Evolutionary conservation across 2,113 vertebrate species (phyloP).

Genomic region (Shinisaurus crocodilurus): DNA sequence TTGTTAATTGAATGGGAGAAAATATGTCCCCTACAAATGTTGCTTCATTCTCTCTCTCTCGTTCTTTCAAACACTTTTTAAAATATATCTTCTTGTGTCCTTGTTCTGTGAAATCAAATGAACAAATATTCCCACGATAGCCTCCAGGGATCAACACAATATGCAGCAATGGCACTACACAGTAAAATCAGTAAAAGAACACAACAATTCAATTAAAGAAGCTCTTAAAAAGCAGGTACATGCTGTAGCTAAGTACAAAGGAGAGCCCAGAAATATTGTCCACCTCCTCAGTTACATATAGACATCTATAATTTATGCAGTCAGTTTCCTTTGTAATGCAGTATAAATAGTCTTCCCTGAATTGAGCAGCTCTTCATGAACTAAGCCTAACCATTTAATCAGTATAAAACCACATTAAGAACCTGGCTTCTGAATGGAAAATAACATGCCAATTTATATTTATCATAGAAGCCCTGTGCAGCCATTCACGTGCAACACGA

Average conservation of each 20-base stretch:
- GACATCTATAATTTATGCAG: background rate
- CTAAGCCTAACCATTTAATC: background rate
- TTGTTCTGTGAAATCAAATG: slow-evolving; percentile 42
- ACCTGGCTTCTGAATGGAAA: background rate
- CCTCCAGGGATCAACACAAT: slow-evolving; percentile 21
- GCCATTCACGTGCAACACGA: no score
- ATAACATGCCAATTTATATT: background rate
- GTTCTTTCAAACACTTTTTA: background rate
- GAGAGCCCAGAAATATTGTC: slow-evolving; percentile 15
- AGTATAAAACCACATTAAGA: background rate
- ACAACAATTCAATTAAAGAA: slow-evolving; percentile 43
- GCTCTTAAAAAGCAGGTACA: background rate
- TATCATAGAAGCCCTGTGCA: background rate
- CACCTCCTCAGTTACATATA: background rate
- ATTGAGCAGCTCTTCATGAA: background rate
- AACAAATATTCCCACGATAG: slow-evolving; percentile 35
- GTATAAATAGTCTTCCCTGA: background rate
- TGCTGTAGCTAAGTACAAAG: slow-evolving; percentile 9
- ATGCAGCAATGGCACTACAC: slow-evolving; percentile 22
- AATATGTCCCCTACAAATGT: background rate
- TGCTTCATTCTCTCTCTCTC: no score
- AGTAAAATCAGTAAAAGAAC: slow-evolving; percentile 46
- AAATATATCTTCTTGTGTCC: slow-evolving; percentile 34
- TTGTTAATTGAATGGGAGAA: background rate
- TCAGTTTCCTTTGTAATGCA: slow-evolving; percentile 1